A percentile compares a stretch with the other conserved stretches of the same genome.
Conservation (phyloP, 2,888 invertebrate species). For the Lithosia quadra region DNA sequence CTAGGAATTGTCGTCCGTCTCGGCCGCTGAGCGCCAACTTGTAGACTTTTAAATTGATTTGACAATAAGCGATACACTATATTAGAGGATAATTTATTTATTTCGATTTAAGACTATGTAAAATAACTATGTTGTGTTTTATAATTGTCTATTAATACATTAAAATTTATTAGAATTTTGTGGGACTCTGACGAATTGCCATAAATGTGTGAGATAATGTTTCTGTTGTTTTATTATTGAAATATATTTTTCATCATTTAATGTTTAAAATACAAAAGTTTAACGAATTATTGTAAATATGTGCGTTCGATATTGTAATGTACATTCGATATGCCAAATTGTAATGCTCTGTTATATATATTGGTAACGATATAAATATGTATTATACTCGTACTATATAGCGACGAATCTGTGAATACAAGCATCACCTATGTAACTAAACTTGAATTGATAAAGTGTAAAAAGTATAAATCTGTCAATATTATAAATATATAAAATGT, state of each 20-base stretch:
- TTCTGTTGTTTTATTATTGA: conserved; percentile 80
- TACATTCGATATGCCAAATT: conserved; percentile 57
- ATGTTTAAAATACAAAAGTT: conserved; percentile 56
- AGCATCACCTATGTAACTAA: conserved; percentile 47
- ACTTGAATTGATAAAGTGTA: conserved; percentile 70
- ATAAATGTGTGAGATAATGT: conserved; percentile 83
- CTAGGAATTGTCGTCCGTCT: conserved; percentile 67
- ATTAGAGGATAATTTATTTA: conserved; percentile 84
- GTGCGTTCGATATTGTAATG: conserved; percentile 67
- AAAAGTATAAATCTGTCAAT: conserved; percentile 79
- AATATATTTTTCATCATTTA: conserved; percentile 61
- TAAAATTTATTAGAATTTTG: conserved; percentile 72
- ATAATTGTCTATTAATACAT: conserved; percentile 78
- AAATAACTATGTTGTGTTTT: conserved; percentile 85
- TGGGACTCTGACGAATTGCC: conserved; percentile 81
- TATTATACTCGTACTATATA: conserved; percentile 43
- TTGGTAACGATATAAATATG: conserved; percentile 46
- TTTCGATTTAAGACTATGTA: conserved; percentile 85
- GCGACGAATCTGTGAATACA: conserved; percentile 51
- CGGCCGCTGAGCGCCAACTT: conserved; percentile 51
- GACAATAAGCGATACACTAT: conserved; percentile 83
- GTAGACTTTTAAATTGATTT: conserved; percentile 76
- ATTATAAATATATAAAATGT: conserved; percentile 66
- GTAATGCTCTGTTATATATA: conserved; percentile 44
- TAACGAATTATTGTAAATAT: conserved; percentile 75